Evolutionary conservation across 1,140 invertebrate species (phyloP), one percentile per base, ranked within the genome.

Genomic region (Schmidtea mediterranea): DNA sequence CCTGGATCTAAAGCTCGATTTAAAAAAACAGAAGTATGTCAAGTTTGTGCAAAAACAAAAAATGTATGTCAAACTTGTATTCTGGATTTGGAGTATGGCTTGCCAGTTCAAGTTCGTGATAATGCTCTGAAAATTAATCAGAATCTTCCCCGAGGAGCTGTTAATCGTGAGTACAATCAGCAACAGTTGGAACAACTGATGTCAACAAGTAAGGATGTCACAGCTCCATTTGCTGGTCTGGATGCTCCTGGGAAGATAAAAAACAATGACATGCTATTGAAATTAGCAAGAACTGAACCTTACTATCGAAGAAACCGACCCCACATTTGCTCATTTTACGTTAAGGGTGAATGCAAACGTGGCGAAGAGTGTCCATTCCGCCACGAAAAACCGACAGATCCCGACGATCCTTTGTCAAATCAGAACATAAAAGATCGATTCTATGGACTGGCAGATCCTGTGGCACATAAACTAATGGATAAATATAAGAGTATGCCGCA

Each of bases 271-370:
- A 73, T 95, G 57, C 62, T 98, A 12, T 74, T 87, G 59, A 84
- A 92, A 59, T 68, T 99, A 52, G 90, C 90, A 2, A 71, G 92
- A 36, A 95, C 86, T 13, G 81, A 84, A 36, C 92, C 92, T 0
- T 98, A 97, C 63, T 99, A 98, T 59, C 95, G 97, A 60, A 69
- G 92, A 45, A 99, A 99, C 60, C 72, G 86, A 55, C 89, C 92
- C 0, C 92, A 99, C 64, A 92, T 99, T 40, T 99, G 92, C 66
- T 95, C 87, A 0, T 98, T 98, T 65, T 99, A 89, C 84, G 90
- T 98, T 0, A 98, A 98, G 69, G 92, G 90, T 1, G 90, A 97
- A 65, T 98, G 92, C 64, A 79, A 89, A 60, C 71, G 92, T 64
- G 92, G 92, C 13, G 90, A 98, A 69, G 92, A 99, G 61, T 99